A percentile compares a stretch with the other conserved stretches of the same genome.
Conservation (phyloP, 2,113 vertebrate genomes). For the Lophura nycthemera region DNA sequence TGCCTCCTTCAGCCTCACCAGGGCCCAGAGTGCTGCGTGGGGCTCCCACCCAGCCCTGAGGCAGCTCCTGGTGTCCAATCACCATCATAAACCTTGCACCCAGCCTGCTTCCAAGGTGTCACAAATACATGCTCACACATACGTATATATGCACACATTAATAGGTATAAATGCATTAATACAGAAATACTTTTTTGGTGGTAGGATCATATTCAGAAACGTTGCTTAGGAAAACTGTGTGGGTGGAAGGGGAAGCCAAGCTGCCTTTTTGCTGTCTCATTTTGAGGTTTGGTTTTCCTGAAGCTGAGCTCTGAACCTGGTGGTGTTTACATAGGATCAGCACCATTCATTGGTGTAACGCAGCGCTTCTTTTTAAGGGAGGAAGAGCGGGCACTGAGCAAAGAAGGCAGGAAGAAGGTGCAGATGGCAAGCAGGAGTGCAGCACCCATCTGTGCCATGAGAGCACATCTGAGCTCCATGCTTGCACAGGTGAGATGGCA, state of each 20-base stretch:
- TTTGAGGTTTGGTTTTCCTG: neutral
- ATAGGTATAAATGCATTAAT: neutral
- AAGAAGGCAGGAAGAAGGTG: neutral
- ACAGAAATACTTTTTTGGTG: neutral
- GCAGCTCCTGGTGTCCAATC: no score
- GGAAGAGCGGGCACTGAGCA: neutral
- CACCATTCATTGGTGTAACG: rapidly evolving
- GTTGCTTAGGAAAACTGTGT: neutral
- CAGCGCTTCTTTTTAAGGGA: neutral
- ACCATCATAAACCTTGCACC: neutral
- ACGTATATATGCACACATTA: no score
- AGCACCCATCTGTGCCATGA: rapidly evolving
- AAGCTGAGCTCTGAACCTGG: neutral
- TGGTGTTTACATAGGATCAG: neutral
- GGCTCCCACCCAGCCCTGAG: neutral
- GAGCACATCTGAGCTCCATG: neutral
- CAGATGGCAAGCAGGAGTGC: neutral
- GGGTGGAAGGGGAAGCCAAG: neutral
- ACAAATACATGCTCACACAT: neutral
- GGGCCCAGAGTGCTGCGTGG: neutral
- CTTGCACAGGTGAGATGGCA: neutral
- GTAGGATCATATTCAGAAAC: neutral
- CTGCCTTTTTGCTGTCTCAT: neutral
- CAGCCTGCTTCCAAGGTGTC: neutral
- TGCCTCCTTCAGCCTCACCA: neutral